phyloP scores from a whole-genome alignment of 2,888 invertebrate species.

The Allacma fusca region DNA sequence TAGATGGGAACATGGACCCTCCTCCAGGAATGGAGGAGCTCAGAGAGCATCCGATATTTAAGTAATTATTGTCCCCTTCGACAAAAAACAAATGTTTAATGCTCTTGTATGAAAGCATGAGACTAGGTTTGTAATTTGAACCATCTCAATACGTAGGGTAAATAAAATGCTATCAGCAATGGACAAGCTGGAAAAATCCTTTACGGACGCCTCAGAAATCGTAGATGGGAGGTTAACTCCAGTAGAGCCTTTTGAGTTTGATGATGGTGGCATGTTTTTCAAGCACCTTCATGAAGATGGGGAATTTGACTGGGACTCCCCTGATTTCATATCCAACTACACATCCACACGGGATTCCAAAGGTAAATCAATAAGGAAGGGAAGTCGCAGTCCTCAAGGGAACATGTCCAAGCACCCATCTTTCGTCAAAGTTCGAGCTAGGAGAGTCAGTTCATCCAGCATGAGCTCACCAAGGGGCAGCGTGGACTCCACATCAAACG shows the following conservation, averaged over 20 bases:
- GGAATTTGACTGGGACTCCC: not conserved
- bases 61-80: constrained; percentile 2
- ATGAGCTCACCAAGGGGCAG: no score
- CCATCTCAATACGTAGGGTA: not conserved
- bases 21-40: constrained; percentile 25
- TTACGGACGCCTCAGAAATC: not conserved
- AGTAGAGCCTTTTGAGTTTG: constrained; percentile 19
- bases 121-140: not conserved
- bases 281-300: constrained; percentile 19
- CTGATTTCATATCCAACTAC: not conserved
- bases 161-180: constrained; percentile 10
- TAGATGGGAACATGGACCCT: constrained; percentile 11
- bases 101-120: no score
- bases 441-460: no score
- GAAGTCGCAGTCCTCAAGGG: not conserved
- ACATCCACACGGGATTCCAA: no score
- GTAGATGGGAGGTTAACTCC: not conserved
- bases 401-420: no score
- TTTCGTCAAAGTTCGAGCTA: no score
- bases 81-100: no score
- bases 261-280: constrained; percentile 4
- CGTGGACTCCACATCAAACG: no score
- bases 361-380: not conserved
- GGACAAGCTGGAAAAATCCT: not conserved
- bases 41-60: constrained; percentile 16